phyloP scores from a whole-genome alignment of 1,140 invertebrate genomes.

The Steinernema khuongi region DNA sequence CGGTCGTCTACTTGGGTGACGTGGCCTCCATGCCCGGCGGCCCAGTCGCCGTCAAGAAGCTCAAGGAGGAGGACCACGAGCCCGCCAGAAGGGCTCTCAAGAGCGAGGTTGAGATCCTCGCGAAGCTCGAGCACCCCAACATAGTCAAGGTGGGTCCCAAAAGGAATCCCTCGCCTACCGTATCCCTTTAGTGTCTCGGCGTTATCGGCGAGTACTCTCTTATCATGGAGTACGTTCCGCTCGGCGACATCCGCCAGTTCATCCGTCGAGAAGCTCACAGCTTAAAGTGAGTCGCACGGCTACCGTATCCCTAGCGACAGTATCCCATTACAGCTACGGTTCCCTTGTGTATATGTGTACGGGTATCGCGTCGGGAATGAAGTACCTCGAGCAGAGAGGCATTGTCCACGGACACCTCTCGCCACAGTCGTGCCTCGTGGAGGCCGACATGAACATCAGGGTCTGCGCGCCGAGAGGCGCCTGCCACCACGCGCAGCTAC shows the following conservation, averaged over 20 bases:
- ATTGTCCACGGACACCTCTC: constrained; percentile 74
- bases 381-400: constrained; percentile 74
- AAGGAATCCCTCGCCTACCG: neutral
- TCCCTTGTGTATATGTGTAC: constrained; percentile 68
- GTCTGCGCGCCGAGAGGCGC: constrained; percentile 71
- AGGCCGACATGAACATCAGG: constrained; percentile 54
- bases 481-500: constrained; percentile 69
- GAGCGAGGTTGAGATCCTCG: constrained; percentile 78
- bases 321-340: constrained; percentile 70
- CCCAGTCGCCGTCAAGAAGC: constrained; percentile 20
- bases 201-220: constrained; percentile 77
- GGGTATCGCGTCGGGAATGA: constrained; percentile 76
- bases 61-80: constrained; percentile 32
- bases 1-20: constrained; percentile 16
- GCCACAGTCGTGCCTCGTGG: constrained; percentile 64
- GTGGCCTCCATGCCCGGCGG: constrained; percentile 22
- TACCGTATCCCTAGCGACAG: constrained; percentile 65
- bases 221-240: constrained; percentile 81
- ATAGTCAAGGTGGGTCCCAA: constrained; percentile 70
- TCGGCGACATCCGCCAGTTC: constrained; percentile 82
- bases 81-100: constrained; percentile 74
- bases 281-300: neutral
- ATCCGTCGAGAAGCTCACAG: neutral
- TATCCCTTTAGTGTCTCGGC: constrained; percentile 63
- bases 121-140: constrained; percentile 76